These are phyloP conservation scores for Nothoprocta pentlandii DNA, from an alignment of 2,113 vertebrate genomes.

Conservation along the genomic window DNA sequence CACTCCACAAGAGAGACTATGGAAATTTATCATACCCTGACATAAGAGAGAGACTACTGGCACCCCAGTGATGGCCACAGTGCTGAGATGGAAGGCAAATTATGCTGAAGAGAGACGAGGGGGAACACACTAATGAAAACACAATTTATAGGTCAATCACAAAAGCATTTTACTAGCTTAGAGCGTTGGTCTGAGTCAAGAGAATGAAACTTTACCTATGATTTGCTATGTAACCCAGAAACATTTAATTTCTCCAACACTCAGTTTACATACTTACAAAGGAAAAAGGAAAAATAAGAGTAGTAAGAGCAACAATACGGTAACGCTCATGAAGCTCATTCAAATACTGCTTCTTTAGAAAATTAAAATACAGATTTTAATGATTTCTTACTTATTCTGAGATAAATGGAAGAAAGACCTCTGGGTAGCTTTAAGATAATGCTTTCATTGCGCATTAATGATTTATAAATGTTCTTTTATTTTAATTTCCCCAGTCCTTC, in stretches of 20 bases:
- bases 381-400: slow-evolving; percentile 31
- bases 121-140: neutral
- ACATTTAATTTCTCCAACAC: neutral
- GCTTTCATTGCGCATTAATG: slow-evolving; percentile 19
- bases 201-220: neutral
- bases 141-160: neutral
- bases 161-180: neutral
- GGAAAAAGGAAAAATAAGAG: slow-evolving; percentile 32
- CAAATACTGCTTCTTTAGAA: slow-evolving; percentile 35
- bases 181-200: neutral
- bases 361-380: slow-evolving; percentile 62
- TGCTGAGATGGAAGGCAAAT: neutral
- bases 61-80: neutral
- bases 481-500: slow-evolving; percentile 19
- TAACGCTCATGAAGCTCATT: slow-evolving; percentile 41
- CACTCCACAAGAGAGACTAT: neutral
- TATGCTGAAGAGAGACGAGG: neutral
- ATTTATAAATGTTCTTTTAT: slow-evolving; percentile 28
- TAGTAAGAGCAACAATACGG: slow-evolving; percentile 22
- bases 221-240: neutral
- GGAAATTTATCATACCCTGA: neutral
- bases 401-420: slow-evolving; percentile 58
- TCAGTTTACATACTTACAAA: neutral
- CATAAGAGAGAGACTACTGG: neutral
- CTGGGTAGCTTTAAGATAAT: slow-evolving; percentile 16